Evolutionary conservation across 2,113 vertebrate genomes (phyloP).

Genomic region (Barnardius zonarius): DNA sequence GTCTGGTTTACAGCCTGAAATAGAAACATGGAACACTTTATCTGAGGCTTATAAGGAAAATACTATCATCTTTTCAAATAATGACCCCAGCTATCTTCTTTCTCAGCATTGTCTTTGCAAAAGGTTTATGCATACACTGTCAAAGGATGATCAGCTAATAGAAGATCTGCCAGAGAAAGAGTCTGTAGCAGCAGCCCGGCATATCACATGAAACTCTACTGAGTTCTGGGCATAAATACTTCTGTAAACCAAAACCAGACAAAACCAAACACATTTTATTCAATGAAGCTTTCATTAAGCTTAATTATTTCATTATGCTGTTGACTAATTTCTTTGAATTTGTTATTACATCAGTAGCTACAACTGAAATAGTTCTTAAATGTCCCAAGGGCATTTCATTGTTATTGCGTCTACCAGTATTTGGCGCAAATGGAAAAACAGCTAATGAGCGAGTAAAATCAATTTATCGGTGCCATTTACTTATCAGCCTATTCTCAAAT

Average conservation of each 20-base stretch:
- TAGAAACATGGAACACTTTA: not conserved
- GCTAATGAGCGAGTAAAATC: constrained; percentile 6
- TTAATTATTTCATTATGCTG: constrained; percentile 31
- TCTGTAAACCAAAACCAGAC: not conserved
- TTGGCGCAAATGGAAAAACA: not conserved
- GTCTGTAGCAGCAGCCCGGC: not conserved
- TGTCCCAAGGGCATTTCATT: not conserved
- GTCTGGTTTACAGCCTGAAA: constrained; percentile 17
- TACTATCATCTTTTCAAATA: not conserved
- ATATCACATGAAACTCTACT: not conserved
- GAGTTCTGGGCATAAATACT: not conserved
- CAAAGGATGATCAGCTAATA: not conserved
- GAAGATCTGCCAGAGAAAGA: not conserved
- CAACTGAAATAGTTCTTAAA: not conserved
- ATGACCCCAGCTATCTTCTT: not conserved
- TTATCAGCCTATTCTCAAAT: constrained; percentile 36
- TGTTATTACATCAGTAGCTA: not conserved
- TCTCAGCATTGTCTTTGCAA: not conserved
- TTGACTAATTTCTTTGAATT: not conserved
- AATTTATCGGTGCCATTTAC: not conserved
- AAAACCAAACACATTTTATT: not conserved
- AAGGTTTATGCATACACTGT: not conserved
- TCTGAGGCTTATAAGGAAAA: constrained; percentile 2
- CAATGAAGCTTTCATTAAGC: constrained; percentile 19
- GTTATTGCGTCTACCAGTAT: not conserved